phyloP scores from a whole-genome alignment of 2,797 vertebrate species.

The Hephaestus fuliginosus region DNA sequence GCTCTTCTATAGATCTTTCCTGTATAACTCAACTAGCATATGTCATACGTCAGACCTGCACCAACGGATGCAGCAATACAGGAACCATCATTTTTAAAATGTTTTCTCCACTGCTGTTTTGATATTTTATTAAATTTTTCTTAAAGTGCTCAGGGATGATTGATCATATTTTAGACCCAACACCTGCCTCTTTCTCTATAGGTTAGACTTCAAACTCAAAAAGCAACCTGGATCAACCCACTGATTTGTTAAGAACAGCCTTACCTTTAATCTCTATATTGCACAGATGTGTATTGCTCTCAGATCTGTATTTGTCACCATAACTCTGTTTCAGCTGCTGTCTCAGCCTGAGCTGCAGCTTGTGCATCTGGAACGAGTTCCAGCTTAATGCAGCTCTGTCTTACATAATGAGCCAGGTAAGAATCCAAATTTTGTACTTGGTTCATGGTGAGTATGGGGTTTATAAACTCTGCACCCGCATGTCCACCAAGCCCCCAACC shows the following conservation, averaged over 20 bases:
- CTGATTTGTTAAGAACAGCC: not conserved
- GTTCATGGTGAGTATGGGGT: conserved; percentile 1
- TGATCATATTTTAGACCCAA: not conserved
- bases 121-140: not conserved
- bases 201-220: not conserved
- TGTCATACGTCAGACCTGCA: not conserved
- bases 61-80: not conserved
- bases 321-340: not conserved
- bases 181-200: not conserved
- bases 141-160: not conserved
- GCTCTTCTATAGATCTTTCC: not conserved
- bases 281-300: not conserved
- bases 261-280: not conserved
- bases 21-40: not conserved
- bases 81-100: not conserved
- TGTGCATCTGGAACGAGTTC: not conserved
- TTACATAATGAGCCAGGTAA: not conserved
- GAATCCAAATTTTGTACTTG: not conserved
- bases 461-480: not conserved
- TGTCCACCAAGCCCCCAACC: conserved; percentile 1
- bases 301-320: conserved; percentile 15
- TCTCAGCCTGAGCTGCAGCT: not conserved
- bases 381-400: not conserved
- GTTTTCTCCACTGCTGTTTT: not conserved
- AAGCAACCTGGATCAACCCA: not conserved